Conservation (phyloP, 1,140 invertebrate genomes). For the Bicyclus anynana region DNA sequence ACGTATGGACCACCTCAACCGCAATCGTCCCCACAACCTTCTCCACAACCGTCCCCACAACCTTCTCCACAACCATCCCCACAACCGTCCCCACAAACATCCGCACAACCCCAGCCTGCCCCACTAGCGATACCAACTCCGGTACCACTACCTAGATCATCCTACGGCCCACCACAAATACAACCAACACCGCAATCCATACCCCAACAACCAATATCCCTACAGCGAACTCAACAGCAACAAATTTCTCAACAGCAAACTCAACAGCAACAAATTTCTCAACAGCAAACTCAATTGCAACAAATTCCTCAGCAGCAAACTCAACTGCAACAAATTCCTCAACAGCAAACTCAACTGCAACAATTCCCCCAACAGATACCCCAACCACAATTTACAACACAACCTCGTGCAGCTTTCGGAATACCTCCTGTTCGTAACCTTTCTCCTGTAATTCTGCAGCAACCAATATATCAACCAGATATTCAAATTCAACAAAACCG, state of each 20-base stretch:
- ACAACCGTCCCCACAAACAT: constrained; percentile 9
- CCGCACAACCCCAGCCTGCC: too few relatives aligned
- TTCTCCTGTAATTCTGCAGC: neutral
- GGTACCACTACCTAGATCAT: constrained; percentile 1
- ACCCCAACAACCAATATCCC: neutral
- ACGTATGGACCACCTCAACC: constrained; percentile 14
- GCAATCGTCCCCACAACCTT: neutral
- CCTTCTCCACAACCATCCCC: too few relatives aligned
- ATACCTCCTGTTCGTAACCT: neutral
- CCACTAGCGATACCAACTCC: too few relatives aligned
- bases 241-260: neutral
- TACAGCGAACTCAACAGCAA: too few relatives aligned
- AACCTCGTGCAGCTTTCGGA: neutral
- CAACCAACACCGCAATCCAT: constrained; percentile 18
- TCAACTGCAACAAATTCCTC: constrained; percentile 14
- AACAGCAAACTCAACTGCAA: constrained; percentile 17
- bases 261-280: neutral
- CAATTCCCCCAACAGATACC: constrained; percentile 11
- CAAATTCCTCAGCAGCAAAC: constrained; percentile 12
- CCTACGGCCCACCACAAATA: neutral
- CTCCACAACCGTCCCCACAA: constrained; percentile 1
- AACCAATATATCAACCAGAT: constrained; percentile 15
- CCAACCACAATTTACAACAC: constrained; percentile 2
- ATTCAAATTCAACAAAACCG: constrained; percentile 17
- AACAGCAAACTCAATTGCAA: neutral